Base-by-base conservation (phyloP, 2,888 invertebrate genomes). In the Macropis europaea region DNA sequence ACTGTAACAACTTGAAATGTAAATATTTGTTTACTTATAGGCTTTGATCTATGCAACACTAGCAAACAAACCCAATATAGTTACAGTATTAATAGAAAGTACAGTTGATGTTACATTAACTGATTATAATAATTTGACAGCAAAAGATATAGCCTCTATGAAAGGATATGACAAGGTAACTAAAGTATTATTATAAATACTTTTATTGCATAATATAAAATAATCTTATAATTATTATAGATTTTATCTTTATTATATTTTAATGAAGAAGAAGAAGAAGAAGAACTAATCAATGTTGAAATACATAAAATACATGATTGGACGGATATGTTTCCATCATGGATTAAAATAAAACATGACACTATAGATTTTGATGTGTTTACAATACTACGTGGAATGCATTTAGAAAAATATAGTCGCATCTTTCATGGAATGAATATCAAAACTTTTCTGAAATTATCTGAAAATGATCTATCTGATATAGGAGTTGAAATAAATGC, bases 31-130 rank as follows among this genome's bases (percentile, higher is more conserved):
- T 59, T 26, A 0, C 68, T 79, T 53, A 7, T 56, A 94, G 94
- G 93, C 93, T 43, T 82, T 94, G 52, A 93, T 93, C 87, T 93
- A 93, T 92, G 93, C 94, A 50, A 92, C 91, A 7, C 90, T 91
- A 77, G 91, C 91, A 76, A 93, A 93, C 80, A 91, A 92, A 77
- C 84, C 90, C 13, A 91, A 92, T 62, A 90, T 92, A 60, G 90
- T 93, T 15, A 90, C 92, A 85, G 84, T 92, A 74, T 90, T 95
- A 0, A 88, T 94, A 54, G 86, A 91, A 15, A 87, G 90, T 48
- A 92, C 91, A n/a, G 93, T 92, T 11, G 90, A 92, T 69, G 82
- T 90, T 47, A 88, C 88, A 11, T 91, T 92, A 82, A 89, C 88
- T 7, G 94, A 94, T 87, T 90, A 90, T 70, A 88, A 91, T 71